Conservation (phyloP, 2,888 invertebrate genomes). For the Timema cristinae region DNA sequence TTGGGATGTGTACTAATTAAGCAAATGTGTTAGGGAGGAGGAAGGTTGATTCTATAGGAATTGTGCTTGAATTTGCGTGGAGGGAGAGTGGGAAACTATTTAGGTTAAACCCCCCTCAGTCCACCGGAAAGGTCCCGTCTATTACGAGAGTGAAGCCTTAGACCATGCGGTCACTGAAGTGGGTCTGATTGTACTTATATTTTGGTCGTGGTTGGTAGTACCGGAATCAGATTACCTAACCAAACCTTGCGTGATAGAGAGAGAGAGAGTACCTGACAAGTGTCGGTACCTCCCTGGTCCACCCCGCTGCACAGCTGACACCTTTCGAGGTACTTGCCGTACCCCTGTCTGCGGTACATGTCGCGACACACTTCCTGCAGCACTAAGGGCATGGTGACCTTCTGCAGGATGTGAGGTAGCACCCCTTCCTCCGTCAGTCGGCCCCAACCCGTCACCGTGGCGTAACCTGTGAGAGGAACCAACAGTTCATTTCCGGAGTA, state of each 20-base stretch:
- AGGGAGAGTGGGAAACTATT: too few species aligned
- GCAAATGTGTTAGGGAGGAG: too few species aligned
- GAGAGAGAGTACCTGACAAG: slow-evolving; percentile 36
- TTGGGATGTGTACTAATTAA: too few species aligned
- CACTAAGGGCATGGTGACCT: slow-evolving; percentile 36
- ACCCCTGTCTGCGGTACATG: slow-evolving; percentile 34
- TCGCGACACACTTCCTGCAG: slow-evolving; percentile 31
- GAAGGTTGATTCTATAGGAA: too few species aligned
- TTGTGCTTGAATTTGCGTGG: too few species aligned
- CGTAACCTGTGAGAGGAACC: slow-evolving; percentile 29
- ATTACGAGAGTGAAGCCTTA: too few species aligned
- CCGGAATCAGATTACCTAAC: too few species aligned
- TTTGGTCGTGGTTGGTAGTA: too few species aligned
- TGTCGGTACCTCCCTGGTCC: slow-evolving; percentile 35
- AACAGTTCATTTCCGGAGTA: background rate
- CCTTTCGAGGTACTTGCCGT: slow-evolving; percentile 33
- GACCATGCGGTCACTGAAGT: too few species aligned
- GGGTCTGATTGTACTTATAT: too few species aligned
- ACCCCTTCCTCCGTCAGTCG: slow-evolving; percentile 35
- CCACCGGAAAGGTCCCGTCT: too few species aligned
- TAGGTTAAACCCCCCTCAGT: too few species aligned
- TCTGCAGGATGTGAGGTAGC: slow-evolving; percentile 37
- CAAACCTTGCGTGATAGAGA: background rate
- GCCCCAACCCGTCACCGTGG: slow-evolving; percentile 40
- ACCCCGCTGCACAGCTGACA: slow-evolving; percentile 38